Conservation (phyloP, 2,797 vertebrate genomes). For the Liparis tanakae region DNA sequence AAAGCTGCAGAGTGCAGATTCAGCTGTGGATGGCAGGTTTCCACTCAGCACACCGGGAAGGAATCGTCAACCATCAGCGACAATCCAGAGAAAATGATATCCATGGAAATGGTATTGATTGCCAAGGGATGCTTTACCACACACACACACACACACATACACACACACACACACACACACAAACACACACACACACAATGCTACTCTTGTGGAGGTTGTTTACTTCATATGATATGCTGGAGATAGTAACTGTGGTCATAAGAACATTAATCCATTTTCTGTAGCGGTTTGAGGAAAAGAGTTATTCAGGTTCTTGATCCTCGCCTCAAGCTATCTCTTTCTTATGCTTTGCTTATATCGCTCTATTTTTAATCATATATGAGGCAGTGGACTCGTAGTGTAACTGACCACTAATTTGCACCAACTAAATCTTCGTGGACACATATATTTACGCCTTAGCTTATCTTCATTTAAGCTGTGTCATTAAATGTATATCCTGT, state of each 20-base stretch:
- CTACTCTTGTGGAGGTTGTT: background rate
- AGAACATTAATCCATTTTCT: slow-evolving; percentile 12
- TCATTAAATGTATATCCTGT: background rate
- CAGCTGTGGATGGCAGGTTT: slow-evolving; percentile 58
- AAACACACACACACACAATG: background rate
- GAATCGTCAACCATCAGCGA: slow-evolving; percentile 44
- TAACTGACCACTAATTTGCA: slow-evolving; percentile 43
- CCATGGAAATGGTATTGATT: slow-evolving; percentile 40
- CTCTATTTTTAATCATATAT: slow-evolving; percentile 3
- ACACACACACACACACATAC: background rate
- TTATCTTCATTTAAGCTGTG: background rate
- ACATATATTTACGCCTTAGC: slow-evolving; percentile 3
- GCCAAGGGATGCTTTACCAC: slow-evolving; percentile 22
- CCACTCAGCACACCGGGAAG: slow-evolving; percentile 59
- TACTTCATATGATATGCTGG: slow-evolving; percentile 6
- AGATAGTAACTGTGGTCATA: slow-evolving; percentile 18
- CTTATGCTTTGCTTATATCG: background rate
- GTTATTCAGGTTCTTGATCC: background rate
- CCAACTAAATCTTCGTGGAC: slow-evolving; percentile 36
- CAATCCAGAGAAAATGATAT: slow-evolving; percentile 31
- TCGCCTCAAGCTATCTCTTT: background rate
- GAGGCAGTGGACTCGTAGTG: background rate
- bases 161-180: background rate
- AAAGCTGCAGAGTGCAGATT: slow-evolving; percentile 66
- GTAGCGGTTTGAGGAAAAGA: background rate